Base-by-base conservation (phyloP, 2,888 invertebrate species). In the Caenorhabditis afra region DNA sequence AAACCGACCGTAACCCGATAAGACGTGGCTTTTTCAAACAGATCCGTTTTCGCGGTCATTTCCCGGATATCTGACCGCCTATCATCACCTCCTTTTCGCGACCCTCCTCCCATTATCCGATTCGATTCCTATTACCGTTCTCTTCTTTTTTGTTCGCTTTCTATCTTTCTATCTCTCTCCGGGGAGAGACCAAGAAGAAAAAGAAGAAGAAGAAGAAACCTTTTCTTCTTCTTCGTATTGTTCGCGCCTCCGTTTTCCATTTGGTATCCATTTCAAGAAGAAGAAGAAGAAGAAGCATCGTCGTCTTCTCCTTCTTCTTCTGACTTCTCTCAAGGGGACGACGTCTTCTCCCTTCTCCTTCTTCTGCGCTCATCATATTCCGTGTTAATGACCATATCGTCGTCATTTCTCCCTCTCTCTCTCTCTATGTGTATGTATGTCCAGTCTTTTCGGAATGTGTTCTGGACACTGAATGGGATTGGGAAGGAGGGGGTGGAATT, bases 221-320 rank as follows among this genome's bases (percentile, higher is more conserved):
- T 29, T 7, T 29, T 29, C 29, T 29, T 5, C 29, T 29, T 29
- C 29, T 29, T 29, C 29, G n/a, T 29, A 29, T 29, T 29, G 4
- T 29, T 29, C 29, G 4, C 29, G 3, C 29, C 7, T 7, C 29
- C 29, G 29, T 29, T 7, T 29, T 29, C 29, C 7, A 5, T 11
- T 41, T 14, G 41, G 41, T 41, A 41, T 41, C 41, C 41, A 41
- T 41, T 41, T 41, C 41, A 41, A 41, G 41, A 29, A 29, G 29
- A 3, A 29, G 3, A 3, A 41, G 37, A 37, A 37, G 37, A 37
- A 37, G n/a, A n/a, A n/a, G n/a, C n/a, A n/a, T n/a, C n/a, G n/a
- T n/a, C n/a, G n/a, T n/a, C n/a, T n/a, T n/a, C n/a, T n/a, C n/a
- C n/a, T n/a, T n/a, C n/a, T n/a, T n/a, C n/a, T n/a, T n/a, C n/a